phyloP scores from a whole-genome alignment of 2,113 vertebrate species.

The Cettia cetti region DNA sequence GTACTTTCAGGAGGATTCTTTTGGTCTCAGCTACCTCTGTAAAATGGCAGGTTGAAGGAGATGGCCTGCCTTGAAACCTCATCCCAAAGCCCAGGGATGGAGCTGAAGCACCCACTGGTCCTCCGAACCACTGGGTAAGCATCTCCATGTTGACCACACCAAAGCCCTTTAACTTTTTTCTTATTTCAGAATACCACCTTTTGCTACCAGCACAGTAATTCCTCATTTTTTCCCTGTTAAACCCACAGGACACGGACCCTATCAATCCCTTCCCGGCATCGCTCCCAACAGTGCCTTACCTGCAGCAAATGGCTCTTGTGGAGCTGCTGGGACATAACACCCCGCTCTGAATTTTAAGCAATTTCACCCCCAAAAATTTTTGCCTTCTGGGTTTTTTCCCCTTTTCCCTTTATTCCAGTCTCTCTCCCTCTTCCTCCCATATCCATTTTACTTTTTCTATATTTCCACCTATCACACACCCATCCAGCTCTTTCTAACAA shows the following conservation, averaged over 20 bases:
- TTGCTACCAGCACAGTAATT: not conserved
- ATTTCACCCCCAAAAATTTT: not conserved
- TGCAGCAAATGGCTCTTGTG: not conserved
- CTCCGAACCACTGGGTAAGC: not conserved
- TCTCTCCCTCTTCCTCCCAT: not conserved
- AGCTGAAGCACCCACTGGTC: not conserved
- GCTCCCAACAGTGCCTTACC: not conserved
- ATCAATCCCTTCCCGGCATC: not conserved
- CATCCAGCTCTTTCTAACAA: conserved; percentile 6
- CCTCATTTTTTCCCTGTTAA: not conserved
- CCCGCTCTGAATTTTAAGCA: not conserved
- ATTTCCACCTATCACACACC: not conserved
- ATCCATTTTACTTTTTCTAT: not conserved
- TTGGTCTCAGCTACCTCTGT: not conserved
- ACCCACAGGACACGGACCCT: not conserved
- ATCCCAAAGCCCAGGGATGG: fast-evolving
- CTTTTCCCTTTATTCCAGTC: not conserved
- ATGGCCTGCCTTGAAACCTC: not conserved
- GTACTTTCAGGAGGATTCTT: not conserved
- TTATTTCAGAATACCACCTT: not conserved
- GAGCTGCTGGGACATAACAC: not conserved
- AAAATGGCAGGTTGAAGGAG: not conserved
- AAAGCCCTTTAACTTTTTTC: not conserved
- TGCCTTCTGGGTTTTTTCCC: not conserved
- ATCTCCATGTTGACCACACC: not conserved